Evolutionary conservation across 2,797 vertebrate genomes (phyloP).

Genomic region (Halcyon chelicuti): DNA sequence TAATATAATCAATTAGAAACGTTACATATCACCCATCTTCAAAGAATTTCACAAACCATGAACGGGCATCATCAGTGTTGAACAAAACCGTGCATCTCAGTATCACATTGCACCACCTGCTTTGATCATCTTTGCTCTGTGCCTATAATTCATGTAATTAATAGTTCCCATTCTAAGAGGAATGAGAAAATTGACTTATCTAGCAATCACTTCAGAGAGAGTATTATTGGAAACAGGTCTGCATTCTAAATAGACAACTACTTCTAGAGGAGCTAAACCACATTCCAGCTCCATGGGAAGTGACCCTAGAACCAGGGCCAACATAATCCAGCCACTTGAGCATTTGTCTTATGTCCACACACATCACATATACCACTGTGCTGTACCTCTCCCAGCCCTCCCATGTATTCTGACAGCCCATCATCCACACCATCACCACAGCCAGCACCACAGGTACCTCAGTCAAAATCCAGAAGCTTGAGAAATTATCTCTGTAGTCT

Average conservation of each 20-base stretch:
- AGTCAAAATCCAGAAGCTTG: conserved; percentile 84
- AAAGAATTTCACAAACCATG: background rate
- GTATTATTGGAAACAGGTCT: conserved; percentile 8
- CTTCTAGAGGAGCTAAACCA: background rate
- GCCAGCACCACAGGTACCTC: conserved; percentile 49
- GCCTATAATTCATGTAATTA: conserved; percentile 9
- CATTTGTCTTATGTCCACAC: background rate
- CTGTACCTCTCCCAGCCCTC: background rate
- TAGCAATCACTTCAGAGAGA: background rate
- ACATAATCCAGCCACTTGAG: background rate
- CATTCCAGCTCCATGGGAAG: background rate
- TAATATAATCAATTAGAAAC: conserved; percentile 30
- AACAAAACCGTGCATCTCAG: background rate
- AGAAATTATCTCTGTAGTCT: conserved; percentile 77
- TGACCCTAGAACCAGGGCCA: rapidly evolving
- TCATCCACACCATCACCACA: background rate
- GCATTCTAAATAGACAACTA: background rate
- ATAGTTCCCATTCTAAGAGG: background rate
- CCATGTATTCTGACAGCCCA: background rate
- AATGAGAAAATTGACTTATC: conserved; percentile 16
- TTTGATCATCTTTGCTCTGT: conserved; percentile 35
- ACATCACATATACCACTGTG: background rate
- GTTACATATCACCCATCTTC: conserved; percentile 17
- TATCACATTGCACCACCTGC: background rate
- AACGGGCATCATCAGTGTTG: background rate